Evolutionary conservation across 2,797 vertebrate genomes (phyloP).

Genomic region (Lophura swinhoii): DNA sequence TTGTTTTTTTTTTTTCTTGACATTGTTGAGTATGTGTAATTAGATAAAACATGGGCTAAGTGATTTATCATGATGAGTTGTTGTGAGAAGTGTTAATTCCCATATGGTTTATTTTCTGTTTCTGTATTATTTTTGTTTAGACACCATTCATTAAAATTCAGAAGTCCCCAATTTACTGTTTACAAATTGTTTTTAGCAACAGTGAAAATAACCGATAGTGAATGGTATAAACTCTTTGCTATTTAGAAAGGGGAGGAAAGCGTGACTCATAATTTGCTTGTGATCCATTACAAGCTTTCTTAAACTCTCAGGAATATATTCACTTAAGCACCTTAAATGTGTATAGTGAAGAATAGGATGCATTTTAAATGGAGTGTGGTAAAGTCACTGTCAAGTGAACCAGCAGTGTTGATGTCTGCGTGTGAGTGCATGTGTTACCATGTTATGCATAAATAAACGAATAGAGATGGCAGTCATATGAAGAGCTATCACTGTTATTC

Average conservation of each 20-base stretch:
- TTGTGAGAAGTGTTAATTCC: neutral
- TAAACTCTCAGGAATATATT: neutral
- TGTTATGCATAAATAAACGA: neutral
- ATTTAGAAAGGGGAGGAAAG: neutral
- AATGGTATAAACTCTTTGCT: neutral
- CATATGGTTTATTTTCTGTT: neutral
- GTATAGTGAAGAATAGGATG: neutral
- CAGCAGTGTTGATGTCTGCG: neutral
- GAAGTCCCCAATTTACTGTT: constrained; percentile 14
- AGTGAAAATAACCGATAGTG: neutral
- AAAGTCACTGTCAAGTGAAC: neutral
- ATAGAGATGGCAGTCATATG: neutral
- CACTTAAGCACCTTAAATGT: neutral
- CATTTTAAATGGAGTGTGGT: neutral
- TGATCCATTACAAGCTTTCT: neutral
- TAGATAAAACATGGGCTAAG: neutral
- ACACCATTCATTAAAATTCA: neutral
- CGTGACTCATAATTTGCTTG: neutral
- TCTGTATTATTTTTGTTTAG: neutral
- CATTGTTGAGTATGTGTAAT: neutral
- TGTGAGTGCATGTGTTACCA: neutral
- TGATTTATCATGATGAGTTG: neutral
- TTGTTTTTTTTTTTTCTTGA: neutral
- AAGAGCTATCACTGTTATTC: neutral
- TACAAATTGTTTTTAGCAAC: constrained; percentile 35